A percentile compares a stretch with the other conserved stretches of the same genome.
Evolutionary conservation across 2,113 vertebrate species (phyloP).

Genomic region (Tupaia chinensis): DNA sequence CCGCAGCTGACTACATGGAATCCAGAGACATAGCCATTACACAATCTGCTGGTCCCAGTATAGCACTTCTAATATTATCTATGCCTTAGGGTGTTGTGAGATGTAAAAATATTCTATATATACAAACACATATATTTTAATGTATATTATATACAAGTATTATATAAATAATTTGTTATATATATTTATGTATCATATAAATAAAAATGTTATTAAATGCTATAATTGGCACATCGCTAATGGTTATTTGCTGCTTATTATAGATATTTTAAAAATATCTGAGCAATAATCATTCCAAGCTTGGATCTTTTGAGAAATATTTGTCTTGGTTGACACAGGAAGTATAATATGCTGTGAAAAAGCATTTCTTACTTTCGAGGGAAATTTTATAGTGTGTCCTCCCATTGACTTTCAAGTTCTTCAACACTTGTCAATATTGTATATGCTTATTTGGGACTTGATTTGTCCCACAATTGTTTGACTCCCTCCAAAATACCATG

Average conservation of each 20-base stretch:
- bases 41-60: too few relatives aligned
- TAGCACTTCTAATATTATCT: not conserved
- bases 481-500: not conserved
- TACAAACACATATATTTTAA: not conserved
- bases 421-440: not conserved
- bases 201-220: not conserved
- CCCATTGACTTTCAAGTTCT: not conserved
- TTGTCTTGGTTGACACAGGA: not conserved
- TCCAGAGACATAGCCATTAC: too few relatives aligned
- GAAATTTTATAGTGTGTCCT: not conserved
- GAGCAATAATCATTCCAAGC: not conserved
- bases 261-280: not conserved
- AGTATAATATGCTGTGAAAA: not conserved
- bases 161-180: not conserved
- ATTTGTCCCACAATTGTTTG: not conserved
- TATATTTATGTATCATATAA: not conserved
- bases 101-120: not conserved
- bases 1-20: too few relatives aligned
- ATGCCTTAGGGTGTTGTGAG: not conserved
- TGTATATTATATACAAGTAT: not conserved
- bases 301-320: not conserved
- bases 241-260: not conserved
- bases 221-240: not conserved
- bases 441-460: not conserved
- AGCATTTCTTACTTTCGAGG: not conserved